Evolutionary conservation across 2,797 vertebrate species (phyloP), one percentile per base, ranked within the genome.

Genomic region (Gadopsis bispinosus): DNA sequence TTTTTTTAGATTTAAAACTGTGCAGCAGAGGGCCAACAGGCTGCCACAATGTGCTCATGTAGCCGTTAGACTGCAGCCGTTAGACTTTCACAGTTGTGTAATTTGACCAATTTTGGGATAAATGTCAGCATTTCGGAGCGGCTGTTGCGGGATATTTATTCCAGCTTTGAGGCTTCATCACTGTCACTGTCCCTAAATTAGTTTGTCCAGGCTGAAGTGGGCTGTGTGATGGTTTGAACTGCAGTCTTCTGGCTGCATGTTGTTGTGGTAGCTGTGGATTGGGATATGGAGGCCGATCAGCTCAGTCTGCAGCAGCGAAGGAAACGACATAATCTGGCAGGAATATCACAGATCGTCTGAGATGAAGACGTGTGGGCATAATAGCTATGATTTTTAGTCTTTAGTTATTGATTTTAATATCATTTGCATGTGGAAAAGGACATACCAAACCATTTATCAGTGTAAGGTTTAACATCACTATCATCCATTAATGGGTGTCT

Each of bases 171-270:
- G 83, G 67, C 71, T 69, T 71, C 22, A 51, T 75, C 75, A 43
- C 63, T 53, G 77, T 80, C 78, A 69, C 75, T 69, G 69, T 68
- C 69, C 61, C 55, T 69, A 63, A 73, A 68, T 81, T 5, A 81
- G 74, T 77, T 66, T 69, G 70, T 72, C 79, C 75, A 43, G 33
- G 39, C 16, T 80, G 77, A 67, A 60, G 79, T n/a, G 22, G 12
- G 35, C 14, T 39, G 48, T 43, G 1, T 83, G 69, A 62, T 81
- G 77, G 70, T 69, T 11, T n/a, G 53, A 70, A 43, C 37, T 76
- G 68, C 37, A 68, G 55, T 48, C 50, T 75, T 50, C 48, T 69
- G 62, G 20, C 19, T 53, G 73, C 43, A 56, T 48, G 62, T n/a
- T 71, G 50, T 35, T 45, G 54, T 65, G 67, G 63, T 56, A 11